Evolutionary conservation across 2,888 invertebrate genomes (phyloP), one percentile per base, ranked within the genome.

Genomic region (Dicyrtomina minuta): DNA sequence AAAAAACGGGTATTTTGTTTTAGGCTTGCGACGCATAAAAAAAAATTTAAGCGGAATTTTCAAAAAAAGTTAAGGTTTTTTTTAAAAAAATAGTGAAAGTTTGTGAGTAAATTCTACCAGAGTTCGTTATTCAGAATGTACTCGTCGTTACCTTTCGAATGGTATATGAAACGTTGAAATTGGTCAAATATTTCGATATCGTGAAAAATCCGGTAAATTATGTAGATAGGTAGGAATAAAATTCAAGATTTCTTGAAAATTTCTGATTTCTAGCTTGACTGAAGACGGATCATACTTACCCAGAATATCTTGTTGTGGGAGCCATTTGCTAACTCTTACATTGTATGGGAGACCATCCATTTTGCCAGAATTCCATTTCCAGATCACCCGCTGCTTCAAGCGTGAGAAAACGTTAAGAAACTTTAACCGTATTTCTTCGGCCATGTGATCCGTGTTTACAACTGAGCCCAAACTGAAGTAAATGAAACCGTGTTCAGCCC

Each of bases 381-480:
- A 93, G 0, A 93, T 82, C 17, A 93, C 89, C 76, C 90, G 86
- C 80, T 91, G 91, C 0, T 92, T 91, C 41, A 93, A 82, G 24
- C 88, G 87, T 0, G 89, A 87, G 78, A 93, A 87, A 0, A 90
- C 91, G 44, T 88, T 85, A n/a, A 91, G 85, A 64, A 93, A 85
- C 79, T 89, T 84, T 39, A 86, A 85, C 66, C 90, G 86, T 0
- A 89, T 84, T 3, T 88, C 85, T 61, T 90, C 86, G 0, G 92
- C 15, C 17, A 39, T 77, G 6, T 89, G 90, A 26, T 88, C 88
- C 0, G 91, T 90, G 76, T 88, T 86, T 0, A 92, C 91, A 1
- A 91, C 90, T 0, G 92, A 91, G 0, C 92, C 92, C 91, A 92
- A 91, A 43, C 91, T 91, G 15, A 92, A 90, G 81, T 89, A 91